These are phyloP conservation scores for Drosophila gaucha DNA, from an alignment of 2,888 invertebrate genomes.

Conservation along the genomic window DNA sequence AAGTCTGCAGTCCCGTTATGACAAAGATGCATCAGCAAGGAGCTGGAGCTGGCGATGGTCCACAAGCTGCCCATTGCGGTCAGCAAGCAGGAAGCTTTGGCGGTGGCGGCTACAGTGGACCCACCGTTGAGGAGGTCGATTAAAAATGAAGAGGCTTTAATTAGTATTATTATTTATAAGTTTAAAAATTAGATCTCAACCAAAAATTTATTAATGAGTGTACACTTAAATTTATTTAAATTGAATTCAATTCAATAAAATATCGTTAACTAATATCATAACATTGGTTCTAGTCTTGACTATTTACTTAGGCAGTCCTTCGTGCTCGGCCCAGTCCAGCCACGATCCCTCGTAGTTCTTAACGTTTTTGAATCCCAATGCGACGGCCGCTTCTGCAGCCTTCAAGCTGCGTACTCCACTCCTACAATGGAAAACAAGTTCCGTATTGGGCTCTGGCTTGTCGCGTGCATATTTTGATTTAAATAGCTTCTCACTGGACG, in stretches of 20 bases:
- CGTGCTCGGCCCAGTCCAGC: conserved; percentile 82
- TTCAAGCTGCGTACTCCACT: conserved; percentile 88
- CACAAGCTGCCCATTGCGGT: not conserved
- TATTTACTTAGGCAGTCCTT: conserved; percentile 72
- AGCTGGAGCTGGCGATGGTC: conserved; percentile 42
- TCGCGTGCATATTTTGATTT: conserved; percentile 86
- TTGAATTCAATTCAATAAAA: conserved; percentile 25
- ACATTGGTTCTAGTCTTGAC: conserved; percentile 7
- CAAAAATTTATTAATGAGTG: not conserved
- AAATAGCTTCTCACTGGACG: conserved; percentile 85
- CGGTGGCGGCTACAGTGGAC: not conserved
- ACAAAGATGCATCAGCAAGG: conserved; percentile 77
- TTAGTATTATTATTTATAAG: conserved; percentile 2
- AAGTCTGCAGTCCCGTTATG: conserved; percentile 58
- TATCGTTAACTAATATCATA: not conserved
- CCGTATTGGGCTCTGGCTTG: conserved; percentile 87
- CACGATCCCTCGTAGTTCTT: conserved; percentile 83
- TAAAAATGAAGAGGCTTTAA: not conserved
- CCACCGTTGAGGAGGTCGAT: conserved; percentile 4
- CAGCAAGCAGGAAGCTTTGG: not conserved
- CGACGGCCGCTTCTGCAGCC: conserved; percentile 86
- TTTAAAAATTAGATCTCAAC: conserved; percentile 26
- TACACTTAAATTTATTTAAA: not conserved
- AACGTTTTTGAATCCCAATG: conserved; percentile 77
- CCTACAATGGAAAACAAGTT: conserved; percentile 89